Base-by-base conservation (phyloP, 2,113 vertebrate genomes). In the Blennius ocellaris region DNA sequence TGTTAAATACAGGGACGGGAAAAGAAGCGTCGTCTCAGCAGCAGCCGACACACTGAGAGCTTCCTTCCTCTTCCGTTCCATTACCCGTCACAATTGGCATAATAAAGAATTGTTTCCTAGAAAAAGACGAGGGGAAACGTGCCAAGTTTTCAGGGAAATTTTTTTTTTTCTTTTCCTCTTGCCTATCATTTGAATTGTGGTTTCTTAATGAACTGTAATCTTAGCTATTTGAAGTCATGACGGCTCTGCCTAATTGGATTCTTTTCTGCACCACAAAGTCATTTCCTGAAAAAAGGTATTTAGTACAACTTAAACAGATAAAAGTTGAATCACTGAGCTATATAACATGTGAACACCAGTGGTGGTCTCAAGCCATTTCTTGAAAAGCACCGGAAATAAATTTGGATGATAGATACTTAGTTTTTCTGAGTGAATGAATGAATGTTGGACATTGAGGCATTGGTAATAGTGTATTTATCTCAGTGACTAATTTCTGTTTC, bases 141-240 rank as follows among this genome's bases (percentile, higher is more conserved):
- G 11, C 59, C 14, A 53, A 75, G 72, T 67, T 79, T 82, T 81
- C 38, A 59, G 43, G 65, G 9, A 66, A 82, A 85, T 30, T 30
- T 30, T 30, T 30, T 4, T 30, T 30, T 30, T 30, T 30, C 4
- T 30, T 30, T 30, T 30, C 21, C 84, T 76, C 78, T 64, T 69
- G 67, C 36, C 7, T 51, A 75, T 71, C 76, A 80, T 85, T 76
- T 53, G 58, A 73, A 74, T 66, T 51, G 52, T 5, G 5, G 5
- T 69, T 84, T 75, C 21, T 74, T 53, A 78, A 77, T 83, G 45
- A 50, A 73, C 50, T 80, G 66, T 78, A 86, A 85, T 88, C 71
- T 58, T 52, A 58, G 49, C 58, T 51, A 52, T 83, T 85, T 76
- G 53, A 81, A 78, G 72, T 59, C 66, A 63, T 81, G 57, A 69